Evolutionary conservation across 2,888 invertebrate species (phyloP), one percentile per base, ranked within the genome.

Genomic region (Leptopterna dolabrata): DNA sequence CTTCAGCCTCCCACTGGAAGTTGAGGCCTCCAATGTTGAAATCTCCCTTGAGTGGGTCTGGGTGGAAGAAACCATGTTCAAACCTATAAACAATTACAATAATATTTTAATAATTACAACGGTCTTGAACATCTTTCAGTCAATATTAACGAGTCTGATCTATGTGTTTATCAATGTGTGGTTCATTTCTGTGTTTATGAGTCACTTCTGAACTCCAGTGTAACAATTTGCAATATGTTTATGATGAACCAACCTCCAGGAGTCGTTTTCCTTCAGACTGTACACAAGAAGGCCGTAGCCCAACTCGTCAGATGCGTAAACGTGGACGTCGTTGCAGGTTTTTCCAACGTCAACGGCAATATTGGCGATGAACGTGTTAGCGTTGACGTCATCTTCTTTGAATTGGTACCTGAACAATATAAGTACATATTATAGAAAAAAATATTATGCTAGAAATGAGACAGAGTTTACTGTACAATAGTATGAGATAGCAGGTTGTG

Each of bases 1-100:
- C 96, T 92, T 96, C 97, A 89, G 95, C 94, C 30, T 94, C 94
- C 97, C 97, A 97, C 91, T 96, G 96, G 93, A 96, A 96, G 91
- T 96, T 96, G 14, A 96, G 92, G 0, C 96, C 90, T 29, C 89
- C 90, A 11, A 90, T 88, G 82, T 89, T 90, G 89, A 90, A 91
- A 55, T 90, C 90, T 36, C 90, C 90, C 27, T 88, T 88, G 16
- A 96, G 92, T 0, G 97, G 97, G 91, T 97, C 96, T 0, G 96
- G 96, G 93, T 95, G 94, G 92, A 97, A 96, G 91, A 93, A 97
- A 89, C 95, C 95, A 91, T 97, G 96, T 14, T 93, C 93, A 91
- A 96, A 94, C 89, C 96, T 94, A 96, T 96, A n/a, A 96, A 0
- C 96, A 96, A 89, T 93, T 24, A 63, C 1, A 27, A 36, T 36